These are phyloP conservation scores for Marisa cornuarietis DNA, from an alignment of 1,140 invertebrate species.

Conservation along the genomic window DNA sequence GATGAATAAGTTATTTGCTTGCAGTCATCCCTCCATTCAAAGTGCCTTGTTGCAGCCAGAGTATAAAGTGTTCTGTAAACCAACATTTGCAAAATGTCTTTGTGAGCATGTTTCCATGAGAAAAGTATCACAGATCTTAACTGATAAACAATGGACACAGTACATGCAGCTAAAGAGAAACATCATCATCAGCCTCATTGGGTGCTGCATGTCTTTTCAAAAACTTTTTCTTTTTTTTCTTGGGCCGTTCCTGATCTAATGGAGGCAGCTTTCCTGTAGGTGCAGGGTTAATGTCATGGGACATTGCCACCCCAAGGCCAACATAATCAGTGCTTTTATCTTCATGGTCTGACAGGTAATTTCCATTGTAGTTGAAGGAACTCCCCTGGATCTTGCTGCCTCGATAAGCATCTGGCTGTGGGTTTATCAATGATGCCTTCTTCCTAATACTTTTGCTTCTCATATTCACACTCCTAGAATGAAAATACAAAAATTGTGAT, in stretches of 20 bases:
- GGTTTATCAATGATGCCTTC: background rate
- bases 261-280: conserved; percentile 29
- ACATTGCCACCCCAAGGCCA: conserved; percentile 21
- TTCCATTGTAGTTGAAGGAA: conserved; percentile 18
- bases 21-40: background rate
- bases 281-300: conserved; percentile 7
- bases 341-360: conserved; percentile 17
- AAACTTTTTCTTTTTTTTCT: conserved; percentile 45
- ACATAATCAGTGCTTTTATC: conserved; percentile 20
- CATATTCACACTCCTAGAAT: background rate
- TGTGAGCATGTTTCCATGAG: background rate
- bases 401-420: background rate
- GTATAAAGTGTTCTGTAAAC: background rate
- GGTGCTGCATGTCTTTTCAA: conserved; percentile 36
- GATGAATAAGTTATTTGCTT: too few species aligned
- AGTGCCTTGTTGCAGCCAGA: background rate
- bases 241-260: conserved; percentile 19
- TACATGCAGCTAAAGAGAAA: background rate
- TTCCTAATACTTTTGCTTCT: background rate
- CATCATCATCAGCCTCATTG: conserved; percentile 24
- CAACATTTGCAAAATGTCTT: background rate
- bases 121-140: background rate
- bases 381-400: conserved; percentile 15
- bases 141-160: too few species aligned
- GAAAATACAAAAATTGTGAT: background rate